A percentile compares a stretch with the other conserved stretches of the same genome.
These are phyloP conservation scores for Podarcis siculus DNA, from an alignment of 2,797 vertebrate species.

Conservation along the genomic window DNA sequence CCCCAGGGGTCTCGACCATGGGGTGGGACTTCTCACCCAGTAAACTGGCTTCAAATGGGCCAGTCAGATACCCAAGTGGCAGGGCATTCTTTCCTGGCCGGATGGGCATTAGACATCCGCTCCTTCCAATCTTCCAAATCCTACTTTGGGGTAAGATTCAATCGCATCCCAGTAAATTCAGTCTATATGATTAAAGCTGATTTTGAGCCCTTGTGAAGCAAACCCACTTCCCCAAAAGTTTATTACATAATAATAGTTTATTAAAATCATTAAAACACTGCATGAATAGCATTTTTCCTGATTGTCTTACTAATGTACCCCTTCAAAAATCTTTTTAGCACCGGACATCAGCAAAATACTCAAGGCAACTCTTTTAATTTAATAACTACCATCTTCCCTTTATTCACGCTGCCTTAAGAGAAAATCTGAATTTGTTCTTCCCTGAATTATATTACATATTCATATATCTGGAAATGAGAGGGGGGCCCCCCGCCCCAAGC, in stretches of 20 bases:
- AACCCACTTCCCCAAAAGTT: neutral
- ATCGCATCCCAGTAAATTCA: too few relatives aligned
- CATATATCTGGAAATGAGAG: neutral
- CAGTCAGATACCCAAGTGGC: too few relatives aligned
- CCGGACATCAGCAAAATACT: neutral
- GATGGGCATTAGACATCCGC: too few relatives aligned
- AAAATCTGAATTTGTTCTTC: neutral
- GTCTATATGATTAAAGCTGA: too few relatives aligned
- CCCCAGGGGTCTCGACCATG: too few relatives aligned
- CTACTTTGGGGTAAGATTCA: too few relatives aligned
- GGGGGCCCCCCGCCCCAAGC: neutral
- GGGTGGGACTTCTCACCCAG: too few relatives aligned
- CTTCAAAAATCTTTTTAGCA: neutral
- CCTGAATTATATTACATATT: neutral
- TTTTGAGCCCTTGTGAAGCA: too few relatives aligned
- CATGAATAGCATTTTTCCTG: slow-evolving; percentile 9
- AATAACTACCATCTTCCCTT: neutral
- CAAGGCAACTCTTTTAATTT: neutral
- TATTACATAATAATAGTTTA: neutral
- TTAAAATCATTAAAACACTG: slow-evolving; percentile 18
- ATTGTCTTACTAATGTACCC: neutral
- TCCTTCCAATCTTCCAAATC: too few relatives aligned
- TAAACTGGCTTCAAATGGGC: too few relatives aligned
- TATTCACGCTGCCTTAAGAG: neutral
- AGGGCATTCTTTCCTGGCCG: too few relatives aligned